These are phyloP conservation scores for Stichodactyla mertensii DNA, from an alignment of 64 coral and sea anemone species.

Conservation along the genomic window DNA sequence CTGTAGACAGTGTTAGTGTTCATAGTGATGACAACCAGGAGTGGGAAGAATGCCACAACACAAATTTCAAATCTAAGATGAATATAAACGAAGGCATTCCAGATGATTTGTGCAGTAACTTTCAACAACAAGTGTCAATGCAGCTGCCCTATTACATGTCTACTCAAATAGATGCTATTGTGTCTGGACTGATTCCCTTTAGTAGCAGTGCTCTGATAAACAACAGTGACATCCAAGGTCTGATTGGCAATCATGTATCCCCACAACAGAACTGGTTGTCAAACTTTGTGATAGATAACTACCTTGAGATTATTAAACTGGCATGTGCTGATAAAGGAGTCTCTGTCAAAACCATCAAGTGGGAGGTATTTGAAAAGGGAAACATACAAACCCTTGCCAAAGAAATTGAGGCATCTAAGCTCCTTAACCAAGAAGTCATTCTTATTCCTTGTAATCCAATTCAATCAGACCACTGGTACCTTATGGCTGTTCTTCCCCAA, in stretches of 20 bases:
- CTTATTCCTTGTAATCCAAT: slow-evolving; percentile 19
- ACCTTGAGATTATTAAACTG: slow-evolving; percentile 15
- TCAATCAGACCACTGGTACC: slow-evolving; percentile 18
- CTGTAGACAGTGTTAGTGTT: neutral
- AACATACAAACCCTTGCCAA: neutral
- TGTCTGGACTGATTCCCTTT: slow-evolving; percentile 16
- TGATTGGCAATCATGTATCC: slow-evolving; percentile 4
- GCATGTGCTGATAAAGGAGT: slow-evolving; percentile 1
- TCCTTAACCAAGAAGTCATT: slow-evolving; percentile 6
- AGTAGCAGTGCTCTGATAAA: slow-evolving; percentile 7
- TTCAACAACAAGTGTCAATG: neutral
- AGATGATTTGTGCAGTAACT: neutral
- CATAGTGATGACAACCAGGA: neutral
- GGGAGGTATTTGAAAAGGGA: slow-evolving; percentile 19
- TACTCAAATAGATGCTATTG: slow-evolving; percentile 28
- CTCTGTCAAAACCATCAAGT: slow-evolving; percentile 21
- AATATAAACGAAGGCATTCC: neutral
- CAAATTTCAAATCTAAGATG: neutral
- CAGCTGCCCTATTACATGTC: slow-evolving; percentile 16
- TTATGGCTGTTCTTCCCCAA: slow-evolving; percentile 18
- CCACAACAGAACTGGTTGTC: slow-evolving; percentile 17
- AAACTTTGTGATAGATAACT: slow-evolving; percentile 34
- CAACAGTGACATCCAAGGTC: slow-evolving; percentile 17
- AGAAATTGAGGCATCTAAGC: slow-evolving; percentile 12
- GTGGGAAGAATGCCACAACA: neutral